Conservation (phyloP, 1,140 invertebrate species). For the Drosophila watanabei region DNA sequence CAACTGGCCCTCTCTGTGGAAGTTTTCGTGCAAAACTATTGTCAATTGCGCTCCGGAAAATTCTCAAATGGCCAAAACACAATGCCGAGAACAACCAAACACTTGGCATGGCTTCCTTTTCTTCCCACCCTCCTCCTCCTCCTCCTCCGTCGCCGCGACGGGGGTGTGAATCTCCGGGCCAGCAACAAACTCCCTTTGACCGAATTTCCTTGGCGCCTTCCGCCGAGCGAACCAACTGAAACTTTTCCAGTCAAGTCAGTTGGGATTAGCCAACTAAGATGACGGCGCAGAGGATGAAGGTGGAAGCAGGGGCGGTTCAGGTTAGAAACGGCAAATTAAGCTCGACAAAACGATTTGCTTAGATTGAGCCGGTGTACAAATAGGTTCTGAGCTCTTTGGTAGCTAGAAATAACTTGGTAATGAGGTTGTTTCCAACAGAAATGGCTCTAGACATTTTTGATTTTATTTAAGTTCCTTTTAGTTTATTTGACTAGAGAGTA, state of each 20-base stretch:
- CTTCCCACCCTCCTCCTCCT: background rate
- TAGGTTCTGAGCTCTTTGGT: conserved; percentile 21
- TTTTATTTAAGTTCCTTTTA: background rate
- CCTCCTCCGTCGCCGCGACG: background rate
- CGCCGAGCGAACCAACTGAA: conserved; percentile 37
- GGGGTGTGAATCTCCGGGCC: conserved; percentile 16
- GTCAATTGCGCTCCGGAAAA: conserved; percentile 55
- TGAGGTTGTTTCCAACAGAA: conserved; percentile 5
- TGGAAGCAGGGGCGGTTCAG: background rate
- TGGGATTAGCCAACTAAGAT: conserved; percentile 59
- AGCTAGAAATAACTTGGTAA: conserved; percentile 9
- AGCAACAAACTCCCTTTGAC: conserved; percentile 66
- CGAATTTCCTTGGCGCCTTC: conserved; percentile 66
- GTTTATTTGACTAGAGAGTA: too few species aligned
- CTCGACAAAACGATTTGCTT: conserved; percentile 55
- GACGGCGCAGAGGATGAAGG: background rate
- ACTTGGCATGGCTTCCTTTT: conserved; percentile 48
- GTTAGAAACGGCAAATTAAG: conserved; percentile 49
- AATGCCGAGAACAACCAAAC: conserved; percentile 49
- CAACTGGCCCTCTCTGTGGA: conserved; percentile 37
- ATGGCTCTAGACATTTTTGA: background rate
- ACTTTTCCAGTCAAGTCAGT: conserved; percentile 70
- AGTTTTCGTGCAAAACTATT: conserved; percentile 60
- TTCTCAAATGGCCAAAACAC: conserved; percentile 52
- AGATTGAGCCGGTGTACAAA: conserved; percentile 43